Percentiles rank a stretch among this genome's conserved stretches.
Evolutionary conservation across 2,113 vertebrate genomes (phyloP).

Genomic region (Channa maculata): DNA sequence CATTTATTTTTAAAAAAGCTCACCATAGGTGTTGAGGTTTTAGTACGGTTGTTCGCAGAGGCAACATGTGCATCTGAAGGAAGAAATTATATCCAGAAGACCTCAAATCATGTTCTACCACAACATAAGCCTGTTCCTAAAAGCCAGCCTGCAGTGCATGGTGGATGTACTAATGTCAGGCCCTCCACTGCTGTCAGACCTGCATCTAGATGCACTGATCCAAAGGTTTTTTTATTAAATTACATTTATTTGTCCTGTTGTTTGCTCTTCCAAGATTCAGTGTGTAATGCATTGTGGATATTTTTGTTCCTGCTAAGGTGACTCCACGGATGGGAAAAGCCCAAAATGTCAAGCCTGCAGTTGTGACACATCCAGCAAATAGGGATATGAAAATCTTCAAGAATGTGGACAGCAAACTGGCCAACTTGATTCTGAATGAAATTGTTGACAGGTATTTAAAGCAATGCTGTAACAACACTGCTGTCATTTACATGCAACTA

Average conservation of each 20-base stretch:
- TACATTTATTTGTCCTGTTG: no score
- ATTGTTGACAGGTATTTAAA: constrained; percentile 91
- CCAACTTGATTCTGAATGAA: constrained; percentile 95
- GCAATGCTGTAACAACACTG: background rate
- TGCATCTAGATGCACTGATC: constrained; percentile 38
- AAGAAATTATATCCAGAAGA: constrained; percentile 13
- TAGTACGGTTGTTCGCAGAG: constrained; percentile 53
- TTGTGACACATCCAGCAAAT: constrained; percentile 83
- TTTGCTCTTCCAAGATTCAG: background rate
- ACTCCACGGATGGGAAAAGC: constrained; percentile 78
- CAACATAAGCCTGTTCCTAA: constrained; percentile 59
- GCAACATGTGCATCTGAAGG: constrained; percentile 55
- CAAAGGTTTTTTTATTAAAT: constrained; percentile 38
- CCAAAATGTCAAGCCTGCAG: constrained; percentile 84
- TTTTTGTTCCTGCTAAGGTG: constrained; percentile 70
- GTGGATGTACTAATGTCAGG: constrained; percentile 35
- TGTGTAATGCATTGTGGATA: background rate
- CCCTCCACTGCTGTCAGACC: constrained; percentile 45
- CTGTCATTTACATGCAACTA: background rate
- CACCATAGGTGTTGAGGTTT: background rate
- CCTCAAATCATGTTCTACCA: constrained; percentile 7
- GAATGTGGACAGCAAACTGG: constrained; percentile 97
- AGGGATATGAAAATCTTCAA: constrained; percentile 94
- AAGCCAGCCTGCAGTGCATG: constrained; percentile 33
- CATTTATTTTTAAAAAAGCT: background rate